Conservation (phyloP, 2,113 vertebrate species). For the Psilopsiagon aymara region DNA sequence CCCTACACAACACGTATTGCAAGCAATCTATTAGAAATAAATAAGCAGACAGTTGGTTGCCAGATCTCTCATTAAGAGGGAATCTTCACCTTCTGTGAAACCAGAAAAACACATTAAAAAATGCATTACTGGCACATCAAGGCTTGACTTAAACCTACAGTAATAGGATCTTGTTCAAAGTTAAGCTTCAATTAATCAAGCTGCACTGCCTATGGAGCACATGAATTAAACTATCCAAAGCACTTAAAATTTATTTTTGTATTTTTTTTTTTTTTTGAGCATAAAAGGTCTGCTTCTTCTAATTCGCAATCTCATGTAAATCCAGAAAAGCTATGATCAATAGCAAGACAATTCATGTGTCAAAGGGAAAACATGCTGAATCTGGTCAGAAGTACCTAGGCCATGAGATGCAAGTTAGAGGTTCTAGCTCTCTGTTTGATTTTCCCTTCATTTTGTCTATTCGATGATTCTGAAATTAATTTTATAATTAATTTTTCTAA, state of each 20-base stretch:
- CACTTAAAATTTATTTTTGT: background rate
- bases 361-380: background rate
- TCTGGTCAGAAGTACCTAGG: background rate
- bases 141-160: background rate
- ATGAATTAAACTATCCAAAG: background rate
- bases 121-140: background rate
- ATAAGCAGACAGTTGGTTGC: background rate
- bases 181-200: background rate
- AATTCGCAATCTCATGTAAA: background rate
- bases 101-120: background rate
- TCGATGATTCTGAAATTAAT: background rate
- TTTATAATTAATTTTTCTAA: background rate
- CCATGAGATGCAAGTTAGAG: background rate
- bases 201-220: background rate
- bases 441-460: background rate
- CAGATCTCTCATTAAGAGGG: background rate
- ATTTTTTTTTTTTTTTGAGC: background rate
- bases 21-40: background rate
- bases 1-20: background rate
- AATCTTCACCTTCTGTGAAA: background rate
- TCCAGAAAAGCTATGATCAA: background rate
- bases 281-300: background rate
- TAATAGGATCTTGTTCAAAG: background rate
- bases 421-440: background rate
- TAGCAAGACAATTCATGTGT: background rate